Evolutionary conservation across 2,888 invertebrate genomes (phyloP).

Genomic region (Acleris holmiana): DNA sequence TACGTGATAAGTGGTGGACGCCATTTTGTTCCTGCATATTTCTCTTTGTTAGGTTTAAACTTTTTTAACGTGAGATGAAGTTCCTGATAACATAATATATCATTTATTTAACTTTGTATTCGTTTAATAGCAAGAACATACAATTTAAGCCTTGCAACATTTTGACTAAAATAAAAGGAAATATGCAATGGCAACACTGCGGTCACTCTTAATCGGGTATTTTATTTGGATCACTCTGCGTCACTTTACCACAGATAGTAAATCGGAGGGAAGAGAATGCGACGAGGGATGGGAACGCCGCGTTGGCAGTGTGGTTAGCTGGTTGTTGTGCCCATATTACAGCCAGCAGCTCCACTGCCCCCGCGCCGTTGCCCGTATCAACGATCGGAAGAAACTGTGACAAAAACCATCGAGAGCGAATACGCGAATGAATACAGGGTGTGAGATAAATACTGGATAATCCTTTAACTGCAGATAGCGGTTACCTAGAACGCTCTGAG

Average conservation of each 20-base stretch:
- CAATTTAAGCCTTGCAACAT: too few species aligned
- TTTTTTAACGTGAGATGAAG: too few species aligned
- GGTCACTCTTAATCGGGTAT: neutral
- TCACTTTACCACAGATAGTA: neutral
- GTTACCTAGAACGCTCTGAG: neutral
- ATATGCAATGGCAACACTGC: neutral
- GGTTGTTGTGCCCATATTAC: conserved; percentile 94
- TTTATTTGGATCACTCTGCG: conserved; percentile 10
- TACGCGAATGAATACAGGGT: too few species aligned
- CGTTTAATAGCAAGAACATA: too few species aligned
- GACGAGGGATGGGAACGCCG: conserved; percentile 78
- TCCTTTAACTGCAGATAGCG: neutral
- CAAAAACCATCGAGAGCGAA: neutral
- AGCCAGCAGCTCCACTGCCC: conserved; percentile 98
- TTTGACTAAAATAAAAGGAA: too few species aligned
- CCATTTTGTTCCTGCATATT: neutral
- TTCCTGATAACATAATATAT: too few species aligned
- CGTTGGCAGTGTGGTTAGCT: conserved; percentile 99
- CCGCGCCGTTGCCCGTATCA: conserved; percentile 86
- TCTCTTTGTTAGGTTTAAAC: neutral
- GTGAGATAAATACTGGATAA: too few species aligned
- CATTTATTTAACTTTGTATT: too few species aligned
- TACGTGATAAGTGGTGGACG: conserved; percentile 2
- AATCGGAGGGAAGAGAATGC: conserved; percentile 28
- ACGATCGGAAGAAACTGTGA: conserved; percentile 41